Evolutionary conservation across 2,888 invertebrate genomes (phyloP), one percentile per base, ranked within the genome.

Genomic region (Phymatocera aterrima): DNA sequence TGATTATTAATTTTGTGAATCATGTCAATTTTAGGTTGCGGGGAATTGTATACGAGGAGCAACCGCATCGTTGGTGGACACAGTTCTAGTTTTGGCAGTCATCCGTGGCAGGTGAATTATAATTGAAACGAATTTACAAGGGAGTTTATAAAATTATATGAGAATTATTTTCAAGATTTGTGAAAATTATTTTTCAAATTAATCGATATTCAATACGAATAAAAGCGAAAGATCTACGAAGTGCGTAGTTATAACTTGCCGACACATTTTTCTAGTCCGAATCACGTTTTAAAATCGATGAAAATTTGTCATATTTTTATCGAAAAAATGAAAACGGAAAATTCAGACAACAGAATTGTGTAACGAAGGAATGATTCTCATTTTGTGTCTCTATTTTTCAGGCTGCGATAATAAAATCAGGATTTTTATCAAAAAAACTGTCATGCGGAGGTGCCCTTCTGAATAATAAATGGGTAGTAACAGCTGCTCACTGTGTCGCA

Each of bases 51-150:
- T 88, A 95, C 96, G 0, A 93, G 98, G 51, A 96, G 96, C 37
- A 97, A 97, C 89, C 93, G 98, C 81, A 97, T 98, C 79, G 98
- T 98, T 0, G 98, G 98, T 1, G 98, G 98, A 0, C 97, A 97
- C 85, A 96, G 97, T 21, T 95, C 97, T 0, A 96, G 96, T 54
- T 98, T 97, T 87, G 98, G 96, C 1, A 96, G 96, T 10, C 97
- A 97, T 91, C 98, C 98, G 3, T 98, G 98, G 98, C 97, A 98
- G 91, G 93, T 92, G 54, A 37, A 74, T 34, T 68, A n/a, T n/a
- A n/a, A n/a, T n/a, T n/a, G n/a, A n/a, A 12, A 24, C 6, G 34
- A 37, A n/a, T 34, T 61, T 61, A 61, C 15, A 31, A 37, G n/a
- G n/a, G n/a, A n/a, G n/a, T n/a, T n/a, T n/a, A n/a, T n/a, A n/a